Conservation (phyloP, 2,113 vertebrate genomes). For the Zosterops hypoxanthus region DNA sequence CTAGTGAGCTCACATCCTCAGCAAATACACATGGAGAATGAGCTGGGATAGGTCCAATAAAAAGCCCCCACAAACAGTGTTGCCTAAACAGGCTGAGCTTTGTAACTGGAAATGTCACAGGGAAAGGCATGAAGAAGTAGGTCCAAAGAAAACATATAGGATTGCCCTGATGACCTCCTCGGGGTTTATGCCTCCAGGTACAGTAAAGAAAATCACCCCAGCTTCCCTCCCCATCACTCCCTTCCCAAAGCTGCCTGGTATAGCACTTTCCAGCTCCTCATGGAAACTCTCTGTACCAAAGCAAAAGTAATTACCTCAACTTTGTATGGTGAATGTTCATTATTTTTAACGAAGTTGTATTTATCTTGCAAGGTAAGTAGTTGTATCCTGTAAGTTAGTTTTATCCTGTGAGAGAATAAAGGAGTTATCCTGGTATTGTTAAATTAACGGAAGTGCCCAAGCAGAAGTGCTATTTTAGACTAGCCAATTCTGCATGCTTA, state of each 20-base stretch:
- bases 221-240: not conserved
- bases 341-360: not conserved
- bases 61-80: fast-evolving
- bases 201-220: not conserved
- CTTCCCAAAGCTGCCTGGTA: not conserved
- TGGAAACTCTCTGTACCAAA: not conserved
- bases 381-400: not conserved
- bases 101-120: not conserved
- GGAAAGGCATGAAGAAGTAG: not conserved
- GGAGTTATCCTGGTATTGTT: not conserved
- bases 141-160: not conserved
- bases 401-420: not conserved
- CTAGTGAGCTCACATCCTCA: not conserved
- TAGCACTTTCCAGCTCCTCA: not conserved
- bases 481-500: not conserved
- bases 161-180: not conserved
- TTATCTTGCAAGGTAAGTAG: not conserved
- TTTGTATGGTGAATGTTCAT: not conserved
- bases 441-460: not conserved
- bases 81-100: not conserved
- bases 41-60: not conserved
- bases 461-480: not conserved
- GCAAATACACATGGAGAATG: not conserved
- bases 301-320: not conserved
- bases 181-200: not conserved